Evolutionary conservation across 2,888 invertebrate genomes (phyloP).

Genomic region (Taphrorychus bicolor): DNA sequence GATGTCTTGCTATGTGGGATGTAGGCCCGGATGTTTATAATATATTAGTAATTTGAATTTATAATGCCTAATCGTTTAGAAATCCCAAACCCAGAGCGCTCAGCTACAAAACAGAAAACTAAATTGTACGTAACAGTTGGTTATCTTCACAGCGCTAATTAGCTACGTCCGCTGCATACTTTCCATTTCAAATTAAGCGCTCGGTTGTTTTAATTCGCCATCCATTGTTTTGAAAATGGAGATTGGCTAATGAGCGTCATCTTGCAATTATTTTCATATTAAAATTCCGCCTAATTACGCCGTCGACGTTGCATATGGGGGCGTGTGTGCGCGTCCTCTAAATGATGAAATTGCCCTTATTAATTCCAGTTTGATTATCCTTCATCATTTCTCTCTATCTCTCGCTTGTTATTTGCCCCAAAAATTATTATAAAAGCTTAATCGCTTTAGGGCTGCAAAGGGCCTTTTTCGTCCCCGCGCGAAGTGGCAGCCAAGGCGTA

Average conservation of each 20-base stretch:
- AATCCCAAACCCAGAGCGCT: too few relatives aligned
- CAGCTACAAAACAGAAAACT: background rate
- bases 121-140: background rate
- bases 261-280: constrained; percentile 25
- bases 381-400: background rate
- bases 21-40: too few relatives aligned
- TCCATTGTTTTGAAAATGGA: constrained; percentile 9
- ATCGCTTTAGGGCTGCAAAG: background rate
- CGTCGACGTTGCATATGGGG: background rate
- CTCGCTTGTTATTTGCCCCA: background rate
- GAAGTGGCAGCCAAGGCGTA: background rate
- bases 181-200: background rate
- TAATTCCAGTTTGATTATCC: background rate
- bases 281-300: background rate
- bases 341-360: background rate
- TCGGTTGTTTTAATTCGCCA: background rate
- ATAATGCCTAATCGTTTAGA: too few relatives aligned
- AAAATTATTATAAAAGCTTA: background rate
- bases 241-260: constrained; percentile 18
- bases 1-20: too few relatives aligned
- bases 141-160: background rate
- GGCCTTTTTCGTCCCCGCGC: background rate
- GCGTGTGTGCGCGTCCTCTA: background rate
- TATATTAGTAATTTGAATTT: too few relatives aligned
- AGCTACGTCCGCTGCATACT: background rate